Evolutionary conservation across 2,797 vertebrate species (phyloP).

Genomic region (Scleropages formosus): DNA sequence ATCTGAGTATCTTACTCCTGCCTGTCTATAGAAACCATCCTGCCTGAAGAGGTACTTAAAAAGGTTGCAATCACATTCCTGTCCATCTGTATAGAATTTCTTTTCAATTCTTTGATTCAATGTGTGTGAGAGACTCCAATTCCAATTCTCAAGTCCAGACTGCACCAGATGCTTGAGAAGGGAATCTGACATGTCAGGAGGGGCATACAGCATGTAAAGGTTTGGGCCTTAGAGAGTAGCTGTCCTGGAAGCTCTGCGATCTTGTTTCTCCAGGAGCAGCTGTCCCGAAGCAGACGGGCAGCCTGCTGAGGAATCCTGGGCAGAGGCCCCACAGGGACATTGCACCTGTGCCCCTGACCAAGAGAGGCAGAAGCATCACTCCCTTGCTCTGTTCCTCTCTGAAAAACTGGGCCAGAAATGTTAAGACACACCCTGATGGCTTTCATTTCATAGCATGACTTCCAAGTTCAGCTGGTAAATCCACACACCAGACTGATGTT

Average conservation of each 20-base stretch:
- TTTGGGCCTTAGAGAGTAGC: conserved; percentile 31
- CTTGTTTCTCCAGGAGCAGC: conserved; percentile 42
- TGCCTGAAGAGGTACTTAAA: background rate
- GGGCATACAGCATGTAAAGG: background rate
- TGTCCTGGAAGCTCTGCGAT: conserved; percentile 25
- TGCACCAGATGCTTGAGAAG: background rate
- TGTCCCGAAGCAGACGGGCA: conserved; percentile 25
- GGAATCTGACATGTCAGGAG: too few species aligned
- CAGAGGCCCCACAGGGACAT: background rate
- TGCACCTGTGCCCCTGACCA: conserved; percentile 26
- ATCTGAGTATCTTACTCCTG: background rate
- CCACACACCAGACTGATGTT: background rate
- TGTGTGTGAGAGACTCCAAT: background rate
- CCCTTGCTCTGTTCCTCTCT: too few species aligned
- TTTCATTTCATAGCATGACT: background rate
- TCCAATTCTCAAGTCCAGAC: too few species aligned
- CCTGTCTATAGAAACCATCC: background rate
- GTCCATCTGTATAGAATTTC: background rate
- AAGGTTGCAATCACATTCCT: background rate
- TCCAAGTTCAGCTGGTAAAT: too few species aligned
- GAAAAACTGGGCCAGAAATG: background rate
- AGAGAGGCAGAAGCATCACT: background rate
- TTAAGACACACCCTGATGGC: background rate
- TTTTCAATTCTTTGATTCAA: background rate
- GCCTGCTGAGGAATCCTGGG: conserved; percentile 24